phyloP scores from a whole-genome alignment of 2,113 vertebrate species.

The Opisthocomus hoazin region DNA sequence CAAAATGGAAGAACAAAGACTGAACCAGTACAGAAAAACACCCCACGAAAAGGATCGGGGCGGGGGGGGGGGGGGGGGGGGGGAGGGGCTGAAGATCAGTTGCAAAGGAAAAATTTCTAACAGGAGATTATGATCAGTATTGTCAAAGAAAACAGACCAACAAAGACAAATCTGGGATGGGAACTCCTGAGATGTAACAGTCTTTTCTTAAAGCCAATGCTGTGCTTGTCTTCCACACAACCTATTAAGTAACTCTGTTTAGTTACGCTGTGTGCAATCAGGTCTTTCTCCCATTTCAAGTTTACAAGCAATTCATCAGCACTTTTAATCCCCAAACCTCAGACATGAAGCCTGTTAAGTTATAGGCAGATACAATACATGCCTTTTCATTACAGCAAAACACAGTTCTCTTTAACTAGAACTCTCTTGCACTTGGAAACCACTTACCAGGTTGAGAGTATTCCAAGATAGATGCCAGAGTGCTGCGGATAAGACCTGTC shows the following conservation, averaged over 20 bases:
- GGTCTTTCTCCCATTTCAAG: neutral
- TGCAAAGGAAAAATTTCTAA: neutral
- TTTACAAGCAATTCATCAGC: neutral
- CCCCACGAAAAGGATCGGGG: neutral
- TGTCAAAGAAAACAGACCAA: neutral
- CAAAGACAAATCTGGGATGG: neutral
- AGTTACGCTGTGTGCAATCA: neutral
- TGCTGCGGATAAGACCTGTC: constrained; percentile 92
- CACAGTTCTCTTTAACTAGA: neutral
- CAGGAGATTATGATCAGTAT: neutral
- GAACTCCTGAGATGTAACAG: neutral
- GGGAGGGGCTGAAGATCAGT: neutral
- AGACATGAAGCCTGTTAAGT: neutral
- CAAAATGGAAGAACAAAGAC: neutral
- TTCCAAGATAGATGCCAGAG: constrained; percentile 90
- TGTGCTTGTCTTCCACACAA: neutral
- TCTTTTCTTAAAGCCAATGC: neutral
- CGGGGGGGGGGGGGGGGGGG: no score
- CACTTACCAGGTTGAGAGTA: constrained; percentile 87
- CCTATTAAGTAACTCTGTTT: neutral
- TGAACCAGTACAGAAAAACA: neutral
- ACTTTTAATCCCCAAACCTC: neutral
- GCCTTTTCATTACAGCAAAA: neutral
- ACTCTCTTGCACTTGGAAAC: neutral
- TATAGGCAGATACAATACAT: neutral